A percentile compares a stretch with the other conserved stretches of the same genome.
Evolutionary conservation across 2,888 invertebrate species (phyloP).

Genomic region (Pammene fasciana): DNA sequence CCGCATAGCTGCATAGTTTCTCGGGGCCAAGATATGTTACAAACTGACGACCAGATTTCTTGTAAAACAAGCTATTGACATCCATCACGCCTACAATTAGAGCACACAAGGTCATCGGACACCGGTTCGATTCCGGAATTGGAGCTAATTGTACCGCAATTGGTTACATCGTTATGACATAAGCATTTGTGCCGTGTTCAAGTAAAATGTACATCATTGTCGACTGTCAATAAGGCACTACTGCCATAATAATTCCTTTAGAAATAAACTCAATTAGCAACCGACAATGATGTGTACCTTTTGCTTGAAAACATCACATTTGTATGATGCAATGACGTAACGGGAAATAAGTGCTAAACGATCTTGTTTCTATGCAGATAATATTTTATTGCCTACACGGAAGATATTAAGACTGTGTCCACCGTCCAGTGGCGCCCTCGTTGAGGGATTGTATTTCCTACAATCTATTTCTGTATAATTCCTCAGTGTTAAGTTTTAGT

Average conservation of each 20-base stretch:
- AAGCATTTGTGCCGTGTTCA: conserved; percentile 5
- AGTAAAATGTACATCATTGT: no score
- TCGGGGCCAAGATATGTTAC: background rate
- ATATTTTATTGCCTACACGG: background rate
- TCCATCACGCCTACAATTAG: conserved; percentile 14
- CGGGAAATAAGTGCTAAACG: background rate
- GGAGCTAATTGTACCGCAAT: conserved; percentile 21
- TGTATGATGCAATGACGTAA: conserved; percentile 5
- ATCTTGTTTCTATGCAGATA: conserved; percentile 1
- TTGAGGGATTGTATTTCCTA: no score
- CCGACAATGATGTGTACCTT: no score
- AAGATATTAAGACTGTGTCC: no score
- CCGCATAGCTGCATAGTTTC: background rate
- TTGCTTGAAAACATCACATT: no score
- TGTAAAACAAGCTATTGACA: background rate
- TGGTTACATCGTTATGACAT: conserved; percentile 8
- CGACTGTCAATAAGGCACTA: no score
- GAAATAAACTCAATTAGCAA: no score
- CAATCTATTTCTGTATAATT: no score
- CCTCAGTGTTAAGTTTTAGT: no score
- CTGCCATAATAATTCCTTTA: no score
- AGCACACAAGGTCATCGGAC: conserved; percentile 23
- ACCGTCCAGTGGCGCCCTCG: no score
- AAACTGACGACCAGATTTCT: background rate
- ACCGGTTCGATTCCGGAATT: conserved; percentile 21